Evolutionary conservation across 2,113 vertebrate species (phyloP).

Genomic region (Cyrtonyx montezumae): DNA sequence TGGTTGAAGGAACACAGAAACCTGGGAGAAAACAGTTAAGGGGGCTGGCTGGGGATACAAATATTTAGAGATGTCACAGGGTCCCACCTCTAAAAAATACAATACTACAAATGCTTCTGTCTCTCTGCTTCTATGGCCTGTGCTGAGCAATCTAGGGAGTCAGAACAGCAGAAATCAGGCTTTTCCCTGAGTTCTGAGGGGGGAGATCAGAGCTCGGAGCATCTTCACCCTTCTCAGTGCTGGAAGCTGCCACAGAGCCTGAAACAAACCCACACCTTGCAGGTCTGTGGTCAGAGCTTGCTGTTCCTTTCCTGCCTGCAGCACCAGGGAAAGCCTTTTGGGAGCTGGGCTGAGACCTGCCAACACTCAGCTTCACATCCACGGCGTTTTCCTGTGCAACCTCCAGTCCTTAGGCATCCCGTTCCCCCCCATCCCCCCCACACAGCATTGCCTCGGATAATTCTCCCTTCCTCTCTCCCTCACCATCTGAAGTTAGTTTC

Average conservation of each 20-base stretch:
- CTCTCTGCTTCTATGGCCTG: not conserved
- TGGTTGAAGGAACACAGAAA: conserved; percentile 21
- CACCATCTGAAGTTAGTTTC: conserved; percentile 40
- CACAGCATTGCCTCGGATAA: not conserved
- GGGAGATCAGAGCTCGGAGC: not conserved
- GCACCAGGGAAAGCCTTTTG: not conserved
- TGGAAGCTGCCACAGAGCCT: not conserved
- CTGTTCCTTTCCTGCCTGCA: not conserved
- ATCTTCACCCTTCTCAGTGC: not conserved
- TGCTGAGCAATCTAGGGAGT: not conserved
- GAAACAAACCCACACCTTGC: accelerated
- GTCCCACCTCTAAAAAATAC: not conserved
- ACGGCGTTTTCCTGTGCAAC: accelerated
- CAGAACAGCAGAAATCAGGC: not conserved
- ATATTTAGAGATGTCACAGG: not conserved
- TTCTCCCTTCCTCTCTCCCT: not conserved
- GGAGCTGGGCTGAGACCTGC: not conserved
- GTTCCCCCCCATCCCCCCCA: not conserved
- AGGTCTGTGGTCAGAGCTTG: accelerated
- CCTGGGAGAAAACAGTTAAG: not conserved
- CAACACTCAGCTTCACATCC: too few relatives aligned
- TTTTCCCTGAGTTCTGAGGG: not conserved
- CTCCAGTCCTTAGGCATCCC: accelerated
- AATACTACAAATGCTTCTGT: not conserved
- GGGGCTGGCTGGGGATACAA: not conserved